These are phyloP conservation scores for Chlorops oryzae DNA, from an alignment of 1,140 invertebrate genomes.

Conservation along the genomic window DNA sequence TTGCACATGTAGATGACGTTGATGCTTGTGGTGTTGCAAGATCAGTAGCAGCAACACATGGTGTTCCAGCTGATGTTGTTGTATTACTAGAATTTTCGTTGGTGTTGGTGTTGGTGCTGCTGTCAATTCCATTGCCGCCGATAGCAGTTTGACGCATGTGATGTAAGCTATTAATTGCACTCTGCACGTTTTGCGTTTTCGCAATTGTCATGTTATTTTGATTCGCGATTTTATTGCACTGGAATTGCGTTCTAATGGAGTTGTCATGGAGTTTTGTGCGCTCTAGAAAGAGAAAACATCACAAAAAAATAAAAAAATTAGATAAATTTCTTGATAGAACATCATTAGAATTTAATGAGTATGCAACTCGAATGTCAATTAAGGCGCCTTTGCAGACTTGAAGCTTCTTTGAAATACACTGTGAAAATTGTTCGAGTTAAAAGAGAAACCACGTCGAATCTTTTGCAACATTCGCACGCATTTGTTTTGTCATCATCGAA, in stretches of 20 bases:
- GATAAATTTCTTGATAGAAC: too few relatives aligned
- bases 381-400: too few relatives aligned
- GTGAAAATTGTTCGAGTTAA: too few relatives aligned
- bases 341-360: too few relatives aligned
- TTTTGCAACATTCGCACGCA: too few relatives aligned
- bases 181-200: slow-evolving; percentile 11
- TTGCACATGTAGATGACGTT: slow-evolving; percentile 26
- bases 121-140: slow-evolving; percentile 15
- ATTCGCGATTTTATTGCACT: slow-evolving; percentile 11
- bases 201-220: slow-evolving; percentile 24
- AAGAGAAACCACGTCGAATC: too few relatives aligned
- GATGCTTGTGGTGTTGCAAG: slow-evolving; percentile 11
- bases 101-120: slow-evolving; percentile 10
- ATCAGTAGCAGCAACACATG: slow-evolving; percentile 10
- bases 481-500: too few relatives aligned
- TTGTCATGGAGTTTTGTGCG: slow-evolving; percentile 18
- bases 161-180: slow-evolving; percentile 30
- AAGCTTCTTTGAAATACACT: too few relatives aligned
- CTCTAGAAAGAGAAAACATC: slow-evolving; percentile 23
- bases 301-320: neutral
- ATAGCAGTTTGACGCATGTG: neutral
- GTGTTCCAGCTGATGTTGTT: slow-evolving; percentile 4
- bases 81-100: slow-evolving; percentile 3
- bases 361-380: too few relatives aligned
- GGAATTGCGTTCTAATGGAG: slow-evolving; percentile 10